phyloP scores from a whole-genome alignment of 30 jellyfish, hydroid and myxozoan genomes.

The Cassiopea andromeda region DNA sequence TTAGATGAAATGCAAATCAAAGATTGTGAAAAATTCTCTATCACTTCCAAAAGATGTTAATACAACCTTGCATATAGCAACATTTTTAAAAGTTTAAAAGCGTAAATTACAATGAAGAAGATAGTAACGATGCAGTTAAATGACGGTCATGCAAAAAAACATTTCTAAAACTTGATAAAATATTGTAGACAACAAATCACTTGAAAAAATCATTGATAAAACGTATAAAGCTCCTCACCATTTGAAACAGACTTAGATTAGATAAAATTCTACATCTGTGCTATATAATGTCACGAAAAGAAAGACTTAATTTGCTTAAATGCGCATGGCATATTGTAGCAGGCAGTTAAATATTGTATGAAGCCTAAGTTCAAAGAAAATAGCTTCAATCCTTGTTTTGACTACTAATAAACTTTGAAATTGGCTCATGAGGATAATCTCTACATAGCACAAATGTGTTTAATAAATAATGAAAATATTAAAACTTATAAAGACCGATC shows the following conservation, averaged over 20 bases:
- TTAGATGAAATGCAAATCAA: background rate
- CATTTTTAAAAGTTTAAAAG: constrained; percentile 28
- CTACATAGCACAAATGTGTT: constrained; percentile 16
- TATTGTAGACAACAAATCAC: constrained; percentile 52
- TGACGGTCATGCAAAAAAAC: constrained; percentile 46
- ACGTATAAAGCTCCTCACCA: constrained; percentile 58
- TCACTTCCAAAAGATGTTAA: background rate
- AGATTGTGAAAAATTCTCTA: background rate
- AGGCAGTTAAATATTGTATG: too few species aligned
- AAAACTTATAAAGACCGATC: constrained; percentile 19
- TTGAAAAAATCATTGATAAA: constrained; percentile 56
- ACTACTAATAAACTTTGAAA: too few species aligned
- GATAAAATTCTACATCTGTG: constrained; percentile 30
- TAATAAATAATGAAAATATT: constrained; percentile 19
- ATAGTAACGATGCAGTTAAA: constrained; percentile 19
- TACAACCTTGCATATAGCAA: background rate
- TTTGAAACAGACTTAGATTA: constrained; percentile 36
- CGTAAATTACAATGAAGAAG: constrained; percentile 21
- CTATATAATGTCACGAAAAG: background rate
- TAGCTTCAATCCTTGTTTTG: too few species aligned
- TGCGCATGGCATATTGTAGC: too few species aligned
- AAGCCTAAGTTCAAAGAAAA: too few species aligned
- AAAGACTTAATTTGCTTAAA: too few species aligned
- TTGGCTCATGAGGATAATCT: too few species aligned
- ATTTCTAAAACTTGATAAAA: constrained; percentile 41